Evolutionary conservation across 2,888 invertebrate genomes (phyloP), one percentile per base, ranked within the genome.

Genomic region (Trisateles emortualis): DNA sequence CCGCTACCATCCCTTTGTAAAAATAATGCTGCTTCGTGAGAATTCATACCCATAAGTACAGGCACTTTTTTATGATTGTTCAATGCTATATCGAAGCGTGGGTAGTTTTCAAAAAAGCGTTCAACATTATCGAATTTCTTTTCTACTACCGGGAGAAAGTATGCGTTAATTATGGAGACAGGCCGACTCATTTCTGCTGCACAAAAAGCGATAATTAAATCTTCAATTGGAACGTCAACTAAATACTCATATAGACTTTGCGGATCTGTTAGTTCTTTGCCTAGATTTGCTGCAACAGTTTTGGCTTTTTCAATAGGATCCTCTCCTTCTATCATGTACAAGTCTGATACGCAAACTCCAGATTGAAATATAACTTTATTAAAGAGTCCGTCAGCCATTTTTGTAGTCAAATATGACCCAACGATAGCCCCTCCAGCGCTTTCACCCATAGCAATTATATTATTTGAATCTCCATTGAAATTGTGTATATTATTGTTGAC

Each of bases 391-490:
- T 68, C 64, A 1, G 87, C 71, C 84, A 91, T 86, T 57, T 82
- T 78, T 0, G 84, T 82, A 0, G 78, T 78, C 26, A 90, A 45
- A 57, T 79, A 86, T 0, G 86, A 79, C 0, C 80, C 49, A 0
- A 80, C 79, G 0, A 83, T 61, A 0, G 73, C 90, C 0, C 72
- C 78, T 0, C 92, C 92, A 0, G 90, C 90, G 49, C 92, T 92
- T 73, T 92, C 92, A 0, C 91, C 92, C 44, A 78, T 77, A 4
- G 83, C 83, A 0, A 86, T 87, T 0, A 92, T 68, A 74, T 91
- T 91, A 39, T 65, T 52, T 0, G 50, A 16, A 63, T 92, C 81
- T 0, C 92, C 92, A 52, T 87, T 88, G 41, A 92, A 92, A 8
- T 59, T 44, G 0, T 19, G 44, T 10, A 92, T 88, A 64, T 92